Conservation (phyloP, 2,888 invertebrate genomes). For the Eubasilissa splendida region DNA sequence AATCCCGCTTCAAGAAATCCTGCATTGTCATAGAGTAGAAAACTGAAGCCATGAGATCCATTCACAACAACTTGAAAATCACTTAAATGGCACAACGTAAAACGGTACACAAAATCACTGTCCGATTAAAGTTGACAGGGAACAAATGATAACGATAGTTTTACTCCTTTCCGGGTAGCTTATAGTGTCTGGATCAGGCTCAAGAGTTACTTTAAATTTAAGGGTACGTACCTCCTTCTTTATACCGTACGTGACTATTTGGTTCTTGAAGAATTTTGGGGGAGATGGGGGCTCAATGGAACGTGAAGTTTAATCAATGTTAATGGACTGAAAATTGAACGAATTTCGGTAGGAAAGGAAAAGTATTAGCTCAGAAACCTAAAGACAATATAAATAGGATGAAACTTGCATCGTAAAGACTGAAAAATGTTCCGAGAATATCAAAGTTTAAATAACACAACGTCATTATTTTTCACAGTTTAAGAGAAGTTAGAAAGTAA, state of each 20-base stretch:
- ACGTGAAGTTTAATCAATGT: conserved; percentile 58
- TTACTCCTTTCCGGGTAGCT: background rate
- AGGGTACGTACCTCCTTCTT: conserved; percentile 37
- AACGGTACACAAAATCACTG: background rate
- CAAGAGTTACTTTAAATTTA: conserved; percentile 43
- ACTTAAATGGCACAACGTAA: background rate
- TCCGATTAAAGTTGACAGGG: background rate
- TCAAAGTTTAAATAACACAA: conserved; percentile 26
- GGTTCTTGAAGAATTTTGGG: conserved; percentile 39
- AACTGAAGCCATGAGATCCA: background rate
- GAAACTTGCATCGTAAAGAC: conserved; percentile 47
- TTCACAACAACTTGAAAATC: background rate
- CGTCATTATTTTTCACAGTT: background rate
- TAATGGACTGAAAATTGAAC: conserved; percentile 58
- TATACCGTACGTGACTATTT: conserved; percentile 52
- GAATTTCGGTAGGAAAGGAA: conserved; percentile 45
- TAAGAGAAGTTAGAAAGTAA: background rate
- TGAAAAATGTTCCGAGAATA: conserved; percentile 22
- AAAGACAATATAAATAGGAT: conserved; percentile 41
- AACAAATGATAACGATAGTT: background rate
- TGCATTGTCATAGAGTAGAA: conserved; percentile 10
- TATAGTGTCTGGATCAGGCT: background rate
- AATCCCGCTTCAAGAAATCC: conserved; percentile 11
- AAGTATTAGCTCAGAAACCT: conserved; percentile 18
- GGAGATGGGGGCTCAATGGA: conserved; percentile 50